Evolutionary conservation across 2,888 invertebrate species (phyloP).

Genomic region (Tetranychus piercei): DNA sequence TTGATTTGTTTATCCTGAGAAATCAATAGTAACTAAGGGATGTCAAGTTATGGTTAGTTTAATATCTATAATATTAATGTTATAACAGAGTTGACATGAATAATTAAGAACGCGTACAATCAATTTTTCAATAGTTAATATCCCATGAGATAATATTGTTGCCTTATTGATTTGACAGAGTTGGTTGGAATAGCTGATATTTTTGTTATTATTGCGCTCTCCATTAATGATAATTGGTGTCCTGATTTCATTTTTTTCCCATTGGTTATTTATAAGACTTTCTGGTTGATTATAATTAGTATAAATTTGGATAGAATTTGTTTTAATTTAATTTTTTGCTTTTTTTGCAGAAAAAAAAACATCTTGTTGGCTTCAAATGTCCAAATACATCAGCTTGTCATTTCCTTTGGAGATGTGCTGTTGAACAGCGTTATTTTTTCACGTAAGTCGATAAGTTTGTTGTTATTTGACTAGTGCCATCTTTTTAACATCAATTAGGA

Average conservation of each 20-base stretch:
- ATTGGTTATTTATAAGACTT: background rate
- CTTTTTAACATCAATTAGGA: background rate
- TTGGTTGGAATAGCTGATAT: slow-evolving; percentile 7
- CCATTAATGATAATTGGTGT: too few species aligned
- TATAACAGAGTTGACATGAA: background rate
- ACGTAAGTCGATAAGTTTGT: slow-evolving; percentile 37
- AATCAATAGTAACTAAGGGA: background rate
- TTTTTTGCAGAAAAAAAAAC: slow-evolving; percentile 24
- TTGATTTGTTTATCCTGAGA: too few species aligned
- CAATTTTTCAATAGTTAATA: background rate
- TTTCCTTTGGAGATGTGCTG: slow-evolving; percentile 90
- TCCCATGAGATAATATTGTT: slow-evolving; percentile 1
- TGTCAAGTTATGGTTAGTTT: background rate
- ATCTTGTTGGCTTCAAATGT: slow-evolving; percentile 81
- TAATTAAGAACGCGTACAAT: background rate
- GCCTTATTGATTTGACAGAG: slow-evolving; percentile 20
- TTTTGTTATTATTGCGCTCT: background rate
- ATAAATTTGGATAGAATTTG: slow-evolving; percentile 16
- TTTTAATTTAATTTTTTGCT: background rate
- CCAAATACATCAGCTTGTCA: slow-evolving; percentile 75
- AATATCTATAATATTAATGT: background rate
- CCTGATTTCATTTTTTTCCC: background rate
- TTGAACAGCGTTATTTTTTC: slow-evolving; percentile 93
- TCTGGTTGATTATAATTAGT: background rate
- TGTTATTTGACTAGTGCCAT: slow-evolving; percentile 38